phyloP scores from a whole-genome alignment of 2,888 invertebrate genomes.

The Coelinius sp. region DNA sequence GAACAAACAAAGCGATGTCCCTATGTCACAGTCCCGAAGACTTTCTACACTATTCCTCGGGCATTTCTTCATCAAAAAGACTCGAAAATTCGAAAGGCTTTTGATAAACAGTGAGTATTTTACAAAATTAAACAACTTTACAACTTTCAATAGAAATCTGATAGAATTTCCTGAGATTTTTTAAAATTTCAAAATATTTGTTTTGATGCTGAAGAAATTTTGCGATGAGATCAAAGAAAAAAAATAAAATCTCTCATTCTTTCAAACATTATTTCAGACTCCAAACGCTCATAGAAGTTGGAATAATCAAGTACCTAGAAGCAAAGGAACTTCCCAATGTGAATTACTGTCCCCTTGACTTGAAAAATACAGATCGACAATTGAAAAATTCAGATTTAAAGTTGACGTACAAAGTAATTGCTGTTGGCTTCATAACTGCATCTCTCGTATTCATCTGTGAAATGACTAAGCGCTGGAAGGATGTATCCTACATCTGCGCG shows the following conservation, averaged over 20 bases:
- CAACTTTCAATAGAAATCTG: no score
- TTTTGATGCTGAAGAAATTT: no score
- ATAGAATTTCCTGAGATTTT: no score
- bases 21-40: conserved; percentile 81
- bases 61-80: conserved; percentile 81
- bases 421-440: conserved; percentile 79
- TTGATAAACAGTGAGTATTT: conserved; percentile 79
- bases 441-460: conserved; percentile 79
- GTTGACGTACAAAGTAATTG: conserved; percentile 85
- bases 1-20: conserved; percentile 80
- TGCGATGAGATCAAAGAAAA: no score
- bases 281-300: conserved; percentile 80
- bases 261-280: conserved; percentile 72
- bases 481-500: conserved; percentile 4
- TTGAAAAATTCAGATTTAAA: conserved; percentile 82
- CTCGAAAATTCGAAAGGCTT: conserved; percentile 75
- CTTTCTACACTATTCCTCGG: conserved; percentile 78
- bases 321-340: conserved; percentile 79
- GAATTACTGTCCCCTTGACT: conserved; percentile 85
- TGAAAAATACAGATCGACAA: conserved; percentile 85
- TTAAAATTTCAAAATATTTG: no score
- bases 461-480: conserved; percentile 63
- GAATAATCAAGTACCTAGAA: conserved; percentile 80
- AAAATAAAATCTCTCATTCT: neutral
- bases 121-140: no score